These are phyloP conservation scores for Odontesthes bonariensis DNA, from an alignment of 2,113 vertebrate species.

Conservation along the genomic window DNA sequence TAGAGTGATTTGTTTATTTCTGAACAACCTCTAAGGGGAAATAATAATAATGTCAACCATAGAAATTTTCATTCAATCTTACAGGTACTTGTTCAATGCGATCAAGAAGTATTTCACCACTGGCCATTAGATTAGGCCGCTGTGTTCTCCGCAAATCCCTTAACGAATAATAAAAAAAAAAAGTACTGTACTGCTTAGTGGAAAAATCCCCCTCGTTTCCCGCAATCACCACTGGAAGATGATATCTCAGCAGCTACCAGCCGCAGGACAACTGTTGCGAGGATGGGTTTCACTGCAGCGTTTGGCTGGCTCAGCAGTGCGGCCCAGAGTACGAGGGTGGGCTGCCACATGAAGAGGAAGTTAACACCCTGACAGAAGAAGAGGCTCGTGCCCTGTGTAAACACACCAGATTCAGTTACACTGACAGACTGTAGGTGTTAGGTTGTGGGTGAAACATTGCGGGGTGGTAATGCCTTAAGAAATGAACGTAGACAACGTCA, in stretches of 20 bases:
- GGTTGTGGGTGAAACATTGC: neutral
- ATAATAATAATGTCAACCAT: neutral
- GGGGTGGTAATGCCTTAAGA: neutral
- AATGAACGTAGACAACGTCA: neutral
- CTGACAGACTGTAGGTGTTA: neutral
- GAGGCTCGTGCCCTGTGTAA: constrained; percentile 21
- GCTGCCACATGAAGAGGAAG: constrained; percentile 27
- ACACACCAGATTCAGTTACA: constrained; percentile 39
- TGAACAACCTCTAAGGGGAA: neutral
- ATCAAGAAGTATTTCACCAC: neutral
- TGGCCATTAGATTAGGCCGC: neutral
- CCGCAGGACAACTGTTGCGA: constrained; percentile 23
- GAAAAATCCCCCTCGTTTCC: neutral
- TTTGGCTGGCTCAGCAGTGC: constrained; percentile 43
- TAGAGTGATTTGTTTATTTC: neutral
- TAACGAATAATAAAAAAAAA: neutral
- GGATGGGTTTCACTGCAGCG: constrained; percentile 49
- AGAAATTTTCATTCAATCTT: neutral
- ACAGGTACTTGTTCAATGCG: neutral
- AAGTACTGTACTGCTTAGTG: neutral
- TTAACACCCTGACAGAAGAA: constrained; percentile 30
- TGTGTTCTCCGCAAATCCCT: neutral
- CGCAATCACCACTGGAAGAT: constrained; percentile 19
- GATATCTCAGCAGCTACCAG: constrained; percentile 27
- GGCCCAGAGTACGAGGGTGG: constrained; percentile 18